Evolutionary conservation across 1,140 invertebrate genomes (phyloP).

Genomic region (Drosophila micromelanica): DNA sequence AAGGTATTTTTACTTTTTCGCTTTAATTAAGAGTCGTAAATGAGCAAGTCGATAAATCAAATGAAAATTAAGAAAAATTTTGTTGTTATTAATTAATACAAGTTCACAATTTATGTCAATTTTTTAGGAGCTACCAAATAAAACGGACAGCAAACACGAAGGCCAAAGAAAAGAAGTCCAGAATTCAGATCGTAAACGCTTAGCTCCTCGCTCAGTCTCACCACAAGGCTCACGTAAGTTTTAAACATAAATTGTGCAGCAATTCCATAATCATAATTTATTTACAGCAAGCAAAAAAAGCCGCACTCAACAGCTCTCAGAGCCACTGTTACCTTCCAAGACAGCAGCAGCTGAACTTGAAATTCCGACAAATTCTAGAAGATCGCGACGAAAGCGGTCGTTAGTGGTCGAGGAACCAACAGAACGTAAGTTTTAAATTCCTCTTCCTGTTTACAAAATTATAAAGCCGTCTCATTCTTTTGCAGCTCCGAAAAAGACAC

Average conservation of each 20-base stretch:
- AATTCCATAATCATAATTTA: background rate
- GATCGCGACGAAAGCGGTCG: background rate
- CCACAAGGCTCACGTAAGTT: constrained; percentile 31
- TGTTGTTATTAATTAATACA: background rate
- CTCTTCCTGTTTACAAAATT: background rate
- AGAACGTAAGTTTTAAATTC: background rate
- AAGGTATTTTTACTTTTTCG: constrained; percentile 20
- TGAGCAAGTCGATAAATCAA: too few relatives aligned
- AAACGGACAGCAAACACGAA: background rate
- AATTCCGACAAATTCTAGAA: background rate
- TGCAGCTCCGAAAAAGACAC: constrained; percentile 12
- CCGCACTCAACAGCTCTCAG: background rate
- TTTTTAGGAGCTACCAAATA: background rate
- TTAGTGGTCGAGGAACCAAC: background rate
- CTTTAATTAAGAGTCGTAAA: background rate
- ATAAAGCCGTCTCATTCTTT: background rate
- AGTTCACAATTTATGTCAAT: background rate
- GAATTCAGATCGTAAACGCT: constrained; percentile 4
- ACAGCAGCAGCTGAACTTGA: background rate
- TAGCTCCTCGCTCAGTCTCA: constrained; percentile 22
- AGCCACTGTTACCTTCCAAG: background rate
- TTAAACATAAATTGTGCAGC: background rate
- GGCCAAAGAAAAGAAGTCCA: background rate
- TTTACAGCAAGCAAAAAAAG: background rate
- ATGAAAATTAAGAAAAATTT: too few relatives aligned